A percentile compares a stretch with the other conserved stretches of the same genome.
Evolutionary conservation across 2,888 invertebrate genomes (phyloP).

Genomic region (Mythimna impura): DNA sequence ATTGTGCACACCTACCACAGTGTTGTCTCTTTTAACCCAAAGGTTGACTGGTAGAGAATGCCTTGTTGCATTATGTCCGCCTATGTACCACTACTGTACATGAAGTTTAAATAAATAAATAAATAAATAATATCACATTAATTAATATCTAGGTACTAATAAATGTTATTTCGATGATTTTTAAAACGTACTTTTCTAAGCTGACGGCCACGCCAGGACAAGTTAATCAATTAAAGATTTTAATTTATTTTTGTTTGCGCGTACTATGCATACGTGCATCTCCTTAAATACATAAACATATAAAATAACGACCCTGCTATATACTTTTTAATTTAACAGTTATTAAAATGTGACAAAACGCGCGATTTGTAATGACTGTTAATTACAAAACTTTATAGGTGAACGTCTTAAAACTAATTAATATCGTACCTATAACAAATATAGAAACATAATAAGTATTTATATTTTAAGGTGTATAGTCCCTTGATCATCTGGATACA

Average conservation of each 20-base stretch:
- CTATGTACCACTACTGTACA: no score
- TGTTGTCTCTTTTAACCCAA: no score
- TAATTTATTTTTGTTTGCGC: neutral
- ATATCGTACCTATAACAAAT: slow-evolving; percentile 15
- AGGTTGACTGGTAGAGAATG: no score
- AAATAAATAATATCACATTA: neutral
- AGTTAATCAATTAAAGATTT: neutral
- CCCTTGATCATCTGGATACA: no score
- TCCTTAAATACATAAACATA: slow-evolving; percentile 16
- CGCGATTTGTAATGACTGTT: slow-evolving; percentile 16
- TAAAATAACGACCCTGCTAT: neutral
- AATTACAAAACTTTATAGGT: slow-evolving; percentile 15
- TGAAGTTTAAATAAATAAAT: no score
- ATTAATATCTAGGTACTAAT: neutral
- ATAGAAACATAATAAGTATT: slow-evolving; percentile 27
- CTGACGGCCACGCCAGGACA: neutral
- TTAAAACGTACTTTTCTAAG: neutral
- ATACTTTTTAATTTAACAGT: slow-evolving; percentile 24
- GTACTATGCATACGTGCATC: neutral
- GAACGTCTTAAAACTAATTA: slow-evolving; percentile 32
- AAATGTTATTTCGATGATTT: neutral
- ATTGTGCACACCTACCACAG: no score
- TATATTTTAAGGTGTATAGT: slow-evolving; percentile 16
- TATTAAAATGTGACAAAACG: slow-evolving; percentile 27
- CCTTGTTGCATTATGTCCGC: no score